Conservation (phyloP, 2,113 vertebrate species). For the Rhinoptilus africanus region DNA sequence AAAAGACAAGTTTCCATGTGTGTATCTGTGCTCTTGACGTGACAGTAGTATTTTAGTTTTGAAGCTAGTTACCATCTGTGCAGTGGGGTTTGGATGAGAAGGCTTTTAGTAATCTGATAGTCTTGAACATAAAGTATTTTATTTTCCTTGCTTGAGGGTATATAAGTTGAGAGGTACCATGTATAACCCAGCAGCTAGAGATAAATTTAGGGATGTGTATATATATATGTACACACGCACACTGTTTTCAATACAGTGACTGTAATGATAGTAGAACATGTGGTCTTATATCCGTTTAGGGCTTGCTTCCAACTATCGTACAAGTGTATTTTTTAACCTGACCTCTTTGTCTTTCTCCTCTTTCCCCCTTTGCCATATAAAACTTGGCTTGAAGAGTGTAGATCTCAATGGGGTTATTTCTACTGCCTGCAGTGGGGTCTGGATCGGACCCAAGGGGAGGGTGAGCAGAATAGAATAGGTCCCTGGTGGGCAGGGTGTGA, state of each 20-base stretch:
- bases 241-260: not conserved
- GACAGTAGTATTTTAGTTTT: not conserved
- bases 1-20: accelerated
- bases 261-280: not conserved
- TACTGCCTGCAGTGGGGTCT: not conserved
- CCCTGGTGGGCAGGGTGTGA: not conserved
- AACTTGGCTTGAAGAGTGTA: not conserved
- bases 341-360: not conserved
- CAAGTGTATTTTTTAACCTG: not conserved
- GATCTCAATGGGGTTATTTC: not conserved
- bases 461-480: not conserved
- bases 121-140: not conserved
- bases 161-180: not conserved
- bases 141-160: not conserved
- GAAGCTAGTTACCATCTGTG: not conserved
- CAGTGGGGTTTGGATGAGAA: not conserved
- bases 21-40: accelerated
- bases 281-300: not conserved
- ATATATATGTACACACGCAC: accelerated
- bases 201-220: not conserved
- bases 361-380: not conserved
- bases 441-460: not conserved
- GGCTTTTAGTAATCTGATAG: not conserved
- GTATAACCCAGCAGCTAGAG: not conserved
- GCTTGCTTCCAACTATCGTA: not conserved